Percentiles rank a stretch among this genome's conserved stretches.
Conservation (phyloP, 2,888 invertebrate genomes). For the Panzeria rudis region DNA sequence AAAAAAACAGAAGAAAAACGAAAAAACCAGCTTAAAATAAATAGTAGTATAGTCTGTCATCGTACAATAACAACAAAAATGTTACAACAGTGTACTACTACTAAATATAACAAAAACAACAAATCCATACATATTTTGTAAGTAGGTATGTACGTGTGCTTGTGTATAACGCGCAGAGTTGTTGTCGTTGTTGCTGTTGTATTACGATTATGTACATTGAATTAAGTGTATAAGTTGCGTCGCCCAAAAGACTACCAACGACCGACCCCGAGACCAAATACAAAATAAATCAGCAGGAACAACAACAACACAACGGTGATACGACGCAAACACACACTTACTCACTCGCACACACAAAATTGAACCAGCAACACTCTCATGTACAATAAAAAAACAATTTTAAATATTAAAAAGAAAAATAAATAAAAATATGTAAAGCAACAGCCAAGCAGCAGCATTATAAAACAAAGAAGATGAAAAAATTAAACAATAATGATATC, state of each 20-base stretch:
- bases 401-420: conserved; percentile 42
- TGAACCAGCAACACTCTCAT: conserved; percentile 58
- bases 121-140: conserved; percentile 29
- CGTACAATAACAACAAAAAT: conserved; percentile 27
- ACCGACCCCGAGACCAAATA: conserved; percentile 77
- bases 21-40: conserved; percentile 64
- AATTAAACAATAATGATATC: conserved; percentile 65
- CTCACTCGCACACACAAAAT: conserved; percentile 36
- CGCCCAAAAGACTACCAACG: conserved; percentile 80
- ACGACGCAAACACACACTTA: conserved; percentile 35
- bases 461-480: conserved; percentile 48
- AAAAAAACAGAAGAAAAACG: conserved; percentile 18
- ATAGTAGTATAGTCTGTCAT: conserved; percentile 59
- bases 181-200: conserved; percentile 30
- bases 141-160: conserved; percentile 55
- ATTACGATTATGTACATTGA: conserved; percentile 70
- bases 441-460: conserved; percentile 64
- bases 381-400: conserved; percentile 44
- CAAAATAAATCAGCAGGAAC: conserved; percentile 79
- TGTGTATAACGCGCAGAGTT: conserved; percentile 31
- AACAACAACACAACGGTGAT: conserved; percentile 55
- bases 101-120: conserved; percentile 52
- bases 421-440: conserved; percentile 60
- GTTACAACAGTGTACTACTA: conserved; percentile 34
- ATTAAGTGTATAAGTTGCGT: conserved; percentile 72